These are phyloP conservation scores for Prosopocoilus inquinatus DNA, from an alignment of 2,888 invertebrate species.

Conservation along the genomic window DNA sequence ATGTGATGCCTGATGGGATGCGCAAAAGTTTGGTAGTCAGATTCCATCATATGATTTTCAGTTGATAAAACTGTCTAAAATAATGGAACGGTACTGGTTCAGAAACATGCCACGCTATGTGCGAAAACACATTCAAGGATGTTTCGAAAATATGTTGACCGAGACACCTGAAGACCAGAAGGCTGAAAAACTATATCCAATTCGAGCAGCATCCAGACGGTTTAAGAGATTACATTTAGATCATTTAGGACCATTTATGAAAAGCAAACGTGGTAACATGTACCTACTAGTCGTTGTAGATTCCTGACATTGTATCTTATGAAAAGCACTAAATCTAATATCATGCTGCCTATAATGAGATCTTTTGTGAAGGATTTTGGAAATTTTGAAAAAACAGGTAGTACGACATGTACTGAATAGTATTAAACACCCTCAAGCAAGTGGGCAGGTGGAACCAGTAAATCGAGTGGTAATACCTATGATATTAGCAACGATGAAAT, in stretches of 20 bases:
- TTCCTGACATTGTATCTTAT: conserved; percentile 20
- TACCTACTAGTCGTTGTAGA: conserved; percentile 22
- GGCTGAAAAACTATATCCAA: conserved; percentile 14
- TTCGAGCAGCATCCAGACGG: conserved; percentile 19
- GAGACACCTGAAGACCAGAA: conserved; percentile 24
- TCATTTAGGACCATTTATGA: conserved; percentile 28
- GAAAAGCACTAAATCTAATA: conserved; percentile 8
- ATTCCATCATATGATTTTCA: too few relatives aligned
- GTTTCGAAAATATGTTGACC: conserved; percentile 28
- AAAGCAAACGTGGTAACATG: conserved; percentile 14
- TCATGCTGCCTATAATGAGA: conserved; percentile 16
- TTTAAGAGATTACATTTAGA: conserved; percentile 25
- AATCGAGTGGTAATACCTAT: conserved; percentile 16
- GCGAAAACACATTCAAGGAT: conserved; percentile 8
- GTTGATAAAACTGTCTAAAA: neutral
- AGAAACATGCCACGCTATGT: neutral
- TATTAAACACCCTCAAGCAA: conserved; percentile 27
- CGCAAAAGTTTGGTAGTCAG: too few relatives aligned
- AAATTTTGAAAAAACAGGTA: neutral
- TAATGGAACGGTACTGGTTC: neutral
- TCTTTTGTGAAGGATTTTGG: conserved; percentile 24
- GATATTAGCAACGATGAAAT: conserved; percentile 11
- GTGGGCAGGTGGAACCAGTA: conserved; percentile 22
- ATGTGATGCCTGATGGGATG: neutral
- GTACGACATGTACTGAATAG: conserved; percentile 22